Evolutionary conservation across 2,888 invertebrate species (phyloP).

Genomic region (Pammene aurita): DNA sequence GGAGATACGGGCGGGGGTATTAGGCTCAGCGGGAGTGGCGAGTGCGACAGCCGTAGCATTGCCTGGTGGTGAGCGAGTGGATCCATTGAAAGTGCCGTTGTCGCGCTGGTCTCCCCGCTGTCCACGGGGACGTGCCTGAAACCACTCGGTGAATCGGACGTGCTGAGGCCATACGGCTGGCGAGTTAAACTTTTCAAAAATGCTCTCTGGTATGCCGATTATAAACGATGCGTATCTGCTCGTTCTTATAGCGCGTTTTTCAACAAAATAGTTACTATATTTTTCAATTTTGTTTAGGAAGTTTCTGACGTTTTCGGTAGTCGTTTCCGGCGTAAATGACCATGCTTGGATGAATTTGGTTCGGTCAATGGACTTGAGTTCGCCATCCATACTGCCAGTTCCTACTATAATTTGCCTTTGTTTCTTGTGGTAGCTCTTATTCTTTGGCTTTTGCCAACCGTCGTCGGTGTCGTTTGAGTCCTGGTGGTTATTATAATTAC

Average conservation of each 20-base stretch:
- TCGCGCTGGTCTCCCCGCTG: neutral
- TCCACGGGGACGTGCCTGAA: slow-evolving; percentile 15
- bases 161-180: slow-evolving; percentile 14
- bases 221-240: slow-evolving; percentile 14
- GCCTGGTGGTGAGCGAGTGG: neutral
- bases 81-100: neutral
- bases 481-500: too few species aligned
- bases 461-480: neutral
- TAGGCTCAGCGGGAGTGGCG: neutral
- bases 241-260: slow-evolving; percentile 13
- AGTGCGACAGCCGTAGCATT: neutral
- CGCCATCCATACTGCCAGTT: neutral
- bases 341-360: neutral
- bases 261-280: neutral
- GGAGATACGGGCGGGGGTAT: neutral
- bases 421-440: neutral
- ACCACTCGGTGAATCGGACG: slow-evolving; percentile 14
- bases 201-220: slow-evolving; percentile 12
- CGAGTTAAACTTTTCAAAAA: neutral
- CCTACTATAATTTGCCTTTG: neutral
- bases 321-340: neutral
- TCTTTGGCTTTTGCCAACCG: neutral
- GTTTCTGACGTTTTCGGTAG: neutral
- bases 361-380: neutral
- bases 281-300: neutral